Conservation (phyloP, 2,113 vertebrate species). For the Microcebus jonahi region DNA sequence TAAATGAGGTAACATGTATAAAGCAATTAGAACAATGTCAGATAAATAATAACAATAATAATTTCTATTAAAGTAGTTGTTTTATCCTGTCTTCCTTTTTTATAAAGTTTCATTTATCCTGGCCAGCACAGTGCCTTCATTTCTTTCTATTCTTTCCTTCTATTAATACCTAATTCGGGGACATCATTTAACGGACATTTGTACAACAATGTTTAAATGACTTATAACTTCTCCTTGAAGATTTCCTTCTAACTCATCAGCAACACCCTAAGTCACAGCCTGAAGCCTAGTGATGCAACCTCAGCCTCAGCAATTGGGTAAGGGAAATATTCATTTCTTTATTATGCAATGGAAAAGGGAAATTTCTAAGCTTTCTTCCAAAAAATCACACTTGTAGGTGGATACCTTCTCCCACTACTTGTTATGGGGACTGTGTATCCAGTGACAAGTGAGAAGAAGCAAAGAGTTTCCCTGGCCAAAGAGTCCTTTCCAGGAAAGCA, state of each 20-base stretch:
- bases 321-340: not conserved
- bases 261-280: not conserved
- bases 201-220: not conserved
- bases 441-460: not conserved
- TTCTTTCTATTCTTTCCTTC: not conserved
- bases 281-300: not conserved
- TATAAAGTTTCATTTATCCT: not conserved
- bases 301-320: not conserved
- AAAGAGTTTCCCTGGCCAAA: not conserved
- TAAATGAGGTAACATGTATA: not conserved
- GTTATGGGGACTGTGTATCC: not conserved
- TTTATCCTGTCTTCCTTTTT: not conserved
- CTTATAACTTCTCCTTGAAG: not conserved
- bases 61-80: not conserved
- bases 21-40: not conserved
- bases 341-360: not conserved
- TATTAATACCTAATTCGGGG: not conserved
- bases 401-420: not conserved
- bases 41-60: not conserved
- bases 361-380: not conserved
- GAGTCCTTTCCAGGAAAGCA: not conserved
- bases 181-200: not conserved
- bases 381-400: not conserved
- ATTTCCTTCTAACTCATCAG: not conserved
- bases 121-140: not conserved